These are phyloP conservation scores for Conus canariensis DNA, from an alignment of 2,888 invertebrate genomes.

Conservation along the genomic window DNA sequence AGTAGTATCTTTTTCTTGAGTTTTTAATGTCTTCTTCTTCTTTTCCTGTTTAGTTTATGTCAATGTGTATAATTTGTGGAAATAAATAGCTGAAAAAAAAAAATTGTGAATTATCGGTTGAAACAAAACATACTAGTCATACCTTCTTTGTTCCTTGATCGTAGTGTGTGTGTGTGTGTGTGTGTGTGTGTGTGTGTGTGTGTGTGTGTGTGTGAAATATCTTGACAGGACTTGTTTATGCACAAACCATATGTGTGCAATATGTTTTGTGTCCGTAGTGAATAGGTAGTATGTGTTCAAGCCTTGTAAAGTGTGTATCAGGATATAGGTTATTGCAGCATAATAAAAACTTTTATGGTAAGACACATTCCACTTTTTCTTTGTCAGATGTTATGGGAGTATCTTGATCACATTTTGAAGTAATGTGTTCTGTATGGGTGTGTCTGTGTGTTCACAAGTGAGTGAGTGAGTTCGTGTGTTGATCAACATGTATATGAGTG, in stretches of 20 bases:
- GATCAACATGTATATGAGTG: background rate
- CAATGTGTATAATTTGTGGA: background rate
- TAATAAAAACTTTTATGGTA: background rate
- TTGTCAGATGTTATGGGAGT: background rate
- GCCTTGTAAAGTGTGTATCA: background rate
- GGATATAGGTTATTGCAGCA: background rate
- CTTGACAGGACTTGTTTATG: background rate
- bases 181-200: slow-evolving; percentile 16
- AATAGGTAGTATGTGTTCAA: background rate
- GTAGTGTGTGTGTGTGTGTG: background rate
- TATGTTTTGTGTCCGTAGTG: background rate
- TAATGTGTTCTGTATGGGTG: background rate
- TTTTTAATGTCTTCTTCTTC: background rate
- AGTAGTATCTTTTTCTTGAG: background rate
- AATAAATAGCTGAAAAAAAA: background rate
- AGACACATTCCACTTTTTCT: background rate
- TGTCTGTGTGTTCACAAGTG: background rate
- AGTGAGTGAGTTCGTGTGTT: background rate
- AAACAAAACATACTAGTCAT: background rate
- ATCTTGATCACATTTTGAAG: background rate
- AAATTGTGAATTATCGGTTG: background rate
- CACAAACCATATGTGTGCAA: background rate
- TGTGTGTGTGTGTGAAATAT: background rate
- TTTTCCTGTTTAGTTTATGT: background rate
- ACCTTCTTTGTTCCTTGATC: background rate